Conservation (phyloP, 2,797 vertebrate species). For the Mionectes olivaceus region DNA sequence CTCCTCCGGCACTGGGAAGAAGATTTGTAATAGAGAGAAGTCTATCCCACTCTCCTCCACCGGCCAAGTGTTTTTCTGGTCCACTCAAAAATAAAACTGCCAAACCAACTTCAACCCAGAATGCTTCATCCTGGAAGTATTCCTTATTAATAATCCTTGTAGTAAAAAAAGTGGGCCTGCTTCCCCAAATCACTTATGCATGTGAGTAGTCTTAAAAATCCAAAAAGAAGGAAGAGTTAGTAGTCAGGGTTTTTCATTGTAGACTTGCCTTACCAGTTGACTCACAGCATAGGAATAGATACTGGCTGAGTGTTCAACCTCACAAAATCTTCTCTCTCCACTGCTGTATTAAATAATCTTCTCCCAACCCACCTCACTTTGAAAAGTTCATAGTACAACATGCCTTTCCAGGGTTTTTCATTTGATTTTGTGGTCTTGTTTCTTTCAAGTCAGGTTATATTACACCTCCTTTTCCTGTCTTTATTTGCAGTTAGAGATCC, state of each 20-base stretch:
- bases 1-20: neutral
- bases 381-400: neutral
- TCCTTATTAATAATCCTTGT: neutral
- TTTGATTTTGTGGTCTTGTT: neutral
- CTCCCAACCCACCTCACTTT: neutral
- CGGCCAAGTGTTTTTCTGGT: neutral
- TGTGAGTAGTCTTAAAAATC: neutral
- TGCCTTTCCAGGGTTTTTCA: neutral
- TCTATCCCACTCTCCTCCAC: neutral
- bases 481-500: neutral
- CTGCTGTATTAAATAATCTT: neutral
- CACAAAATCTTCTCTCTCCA: neutral
- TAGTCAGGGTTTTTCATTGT: neutral
- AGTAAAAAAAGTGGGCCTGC: neutral
- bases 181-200: neutral
- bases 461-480: neutral
- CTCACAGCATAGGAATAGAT: neutral
- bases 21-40: neutral
- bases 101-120: constrained; percentile 1
- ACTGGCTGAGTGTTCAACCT: neutral
- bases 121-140: neutral
- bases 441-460: neutral
- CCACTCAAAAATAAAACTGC: neutral
- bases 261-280: neutral
- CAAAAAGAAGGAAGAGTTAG: neutral